These are phyloP conservation scores for Odontamblyopus lacepedii DNA, from an alignment of 2,797 vertebrate genomes.

Conservation along the genomic window DNA sequence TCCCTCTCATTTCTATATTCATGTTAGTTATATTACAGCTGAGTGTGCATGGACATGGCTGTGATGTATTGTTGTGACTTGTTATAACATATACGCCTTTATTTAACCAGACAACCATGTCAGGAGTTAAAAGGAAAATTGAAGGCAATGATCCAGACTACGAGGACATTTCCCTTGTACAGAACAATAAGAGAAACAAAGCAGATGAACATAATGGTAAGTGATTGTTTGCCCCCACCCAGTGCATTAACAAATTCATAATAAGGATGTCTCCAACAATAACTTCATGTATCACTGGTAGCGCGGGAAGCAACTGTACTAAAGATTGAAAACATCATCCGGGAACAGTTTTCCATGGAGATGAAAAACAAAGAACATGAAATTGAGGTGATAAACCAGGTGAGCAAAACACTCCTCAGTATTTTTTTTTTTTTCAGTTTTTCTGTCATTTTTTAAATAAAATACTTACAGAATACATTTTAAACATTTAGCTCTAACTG, in stretches of 20 bases:
- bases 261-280: background rate
- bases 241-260: constrained; percentile 1
- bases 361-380: constrained; percentile 99
- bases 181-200: constrained; percentile 90
- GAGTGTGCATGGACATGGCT: background rate
- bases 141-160: constrained; percentile 95
- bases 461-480: background rate
- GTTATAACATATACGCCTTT: background rate
- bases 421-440: no score
- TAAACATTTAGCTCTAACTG: background rate
- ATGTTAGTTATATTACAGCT: background rate
- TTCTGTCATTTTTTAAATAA: background rate
- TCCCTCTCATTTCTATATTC: constrained; percentile 30
- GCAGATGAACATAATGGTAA: constrained; percentile 89
- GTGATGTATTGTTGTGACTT: constrained; percentile 22
- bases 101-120: constrained; percentile 78
- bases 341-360: constrained; percentile 94
- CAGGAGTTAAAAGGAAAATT: constrained; percentile 93
- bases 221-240: constrained; percentile 16
- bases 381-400: constrained; percentile 98
- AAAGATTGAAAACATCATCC: constrained; percentile 96
- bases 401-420: constrained; percentile 54
- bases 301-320: constrained; percentile 92
- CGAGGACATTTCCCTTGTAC: constrained; percentile 87
- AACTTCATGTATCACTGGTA: constrained; percentile 43